A percentile compares a stretch with the other conserved stretches of the same genome.
Evolutionary conservation across 2,888 invertebrate species (phyloP).

Genomic region (Pomacea canaliculata): DNA sequence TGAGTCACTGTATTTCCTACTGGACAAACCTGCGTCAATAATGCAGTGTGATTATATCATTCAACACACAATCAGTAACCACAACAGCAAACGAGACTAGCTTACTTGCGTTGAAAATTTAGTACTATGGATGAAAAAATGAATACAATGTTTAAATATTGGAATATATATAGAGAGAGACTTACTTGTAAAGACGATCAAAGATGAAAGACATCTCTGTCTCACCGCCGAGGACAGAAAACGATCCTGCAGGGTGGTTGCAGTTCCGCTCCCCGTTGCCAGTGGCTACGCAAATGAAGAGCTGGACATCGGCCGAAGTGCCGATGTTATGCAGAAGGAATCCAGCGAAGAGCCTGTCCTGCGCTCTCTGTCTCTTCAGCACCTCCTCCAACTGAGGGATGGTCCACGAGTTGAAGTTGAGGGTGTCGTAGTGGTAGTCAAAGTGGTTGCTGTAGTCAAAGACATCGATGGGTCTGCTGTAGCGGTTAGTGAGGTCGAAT

Average conservation of each 20-base stretch:
- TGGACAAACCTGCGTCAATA: no score
- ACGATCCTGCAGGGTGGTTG: slow-evolving; percentile 25
- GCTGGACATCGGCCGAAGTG: slow-evolving; percentile 31
- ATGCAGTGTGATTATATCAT: no score
- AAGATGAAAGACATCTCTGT: slow-evolving; percentile 29
- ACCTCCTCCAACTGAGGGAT: slow-evolving; percentile 40
- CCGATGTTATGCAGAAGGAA: slow-evolving; percentile 39
- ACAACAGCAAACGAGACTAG: no score
- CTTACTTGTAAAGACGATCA: slow-evolving; percentile 30
- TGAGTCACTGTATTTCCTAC: no score
- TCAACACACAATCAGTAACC: no score
- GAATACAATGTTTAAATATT: no score
- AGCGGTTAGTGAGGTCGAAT: slow-evolving; percentile 24
- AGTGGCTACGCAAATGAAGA: slow-evolving; percentile 32
- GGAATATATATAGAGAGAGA: neutral
- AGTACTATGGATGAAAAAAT: no score
- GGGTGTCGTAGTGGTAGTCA: slow-evolving; percentile 39
- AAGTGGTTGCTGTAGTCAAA: slow-evolving; percentile 35
- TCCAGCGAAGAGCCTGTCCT: slow-evolving; percentile 40
- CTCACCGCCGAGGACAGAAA: slow-evolving; percentile 28
- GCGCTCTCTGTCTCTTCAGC: slow-evolving; percentile 26
- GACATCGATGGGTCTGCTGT: slow-evolving; percentile 30
- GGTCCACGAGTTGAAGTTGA: slow-evolving; percentile 42
- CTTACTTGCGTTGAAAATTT: no score
- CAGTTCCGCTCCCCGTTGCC: slow-evolving; percentile 11